Base-by-base conservation (phyloP, 2,888 invertebrate species). In the Dynastes tityus region DNA sequence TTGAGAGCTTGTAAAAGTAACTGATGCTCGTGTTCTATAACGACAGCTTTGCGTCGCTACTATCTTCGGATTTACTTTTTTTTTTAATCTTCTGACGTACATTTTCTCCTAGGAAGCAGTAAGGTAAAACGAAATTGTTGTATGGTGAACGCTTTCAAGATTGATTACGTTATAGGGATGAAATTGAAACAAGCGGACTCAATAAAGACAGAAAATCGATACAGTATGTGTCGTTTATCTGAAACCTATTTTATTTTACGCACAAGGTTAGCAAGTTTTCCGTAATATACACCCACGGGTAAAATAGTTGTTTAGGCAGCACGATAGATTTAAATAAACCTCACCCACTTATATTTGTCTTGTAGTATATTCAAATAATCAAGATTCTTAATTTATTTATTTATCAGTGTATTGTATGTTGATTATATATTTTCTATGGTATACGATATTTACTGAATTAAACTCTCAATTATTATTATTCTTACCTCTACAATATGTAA, bases 141-240 rank as follows among this genome's bases (percentile, higher is more conserved):
- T 9, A 13, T 40, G 65, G 40, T 16, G 37, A 65, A 65, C 40
- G 16, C 65, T 65, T 65, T 16, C 16, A 22, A 37, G n/a, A 40
- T 65, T 65, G 16, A 65, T 65, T 37, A 37, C 5, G 65, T 40
- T 65, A 40, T 13, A 16, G 16, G n/a, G 9, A 40, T 22, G 65
- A 65, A 40, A 40, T 65, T 65, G 65, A 65, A 65, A 65, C 55
- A 55, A 55, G 55, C 16, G 6, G 55, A 55, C n/a, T 22, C n/a
- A 13, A 16, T 22, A 16, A 8, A 53, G 55, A 16, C 22, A 55
- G 13, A 55, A 55, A 55, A 55, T 55, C 55, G 55, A 55, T n/a
- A 8, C 55, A 55, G 16, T 55, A 55, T 45, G 11, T 45, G 45
- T 45, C 2, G 45, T 45, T 45, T 11, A 45, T 45, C 2, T 45